Conservation (phyloP, 2,888 invertebrate genomes). For the Ptychoptera contaminata region DNA sequence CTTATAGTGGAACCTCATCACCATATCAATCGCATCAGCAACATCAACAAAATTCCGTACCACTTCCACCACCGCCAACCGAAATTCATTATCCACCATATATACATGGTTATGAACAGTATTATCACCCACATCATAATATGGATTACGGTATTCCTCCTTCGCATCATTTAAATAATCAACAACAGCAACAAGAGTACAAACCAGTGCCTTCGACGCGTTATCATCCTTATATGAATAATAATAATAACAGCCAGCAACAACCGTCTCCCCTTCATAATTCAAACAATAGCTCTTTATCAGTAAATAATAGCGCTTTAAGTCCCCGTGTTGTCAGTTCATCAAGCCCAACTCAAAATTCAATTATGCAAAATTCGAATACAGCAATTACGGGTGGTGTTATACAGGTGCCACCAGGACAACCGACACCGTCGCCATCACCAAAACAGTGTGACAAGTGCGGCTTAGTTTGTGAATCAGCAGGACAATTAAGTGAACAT, state of each 20-base stretch:
- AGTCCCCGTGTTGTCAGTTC: slow-evolving; percentile 31
- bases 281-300: slow-evolving; percentile 9
- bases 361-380: slow-evolving; percentile 19
- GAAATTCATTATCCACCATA: slow-evolving; percentile 21
- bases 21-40: slow-evolving; percentile 43
- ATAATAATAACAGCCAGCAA: slow-evolving; percentile 6
- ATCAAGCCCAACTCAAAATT: slow-evolving; percentile 27
- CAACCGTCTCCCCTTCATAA: slow-evolving; percentile 6
- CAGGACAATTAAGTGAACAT: slow-evolving; percentile 58
- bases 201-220: slow-evolving; percentile 15
- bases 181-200: slow-evolving; percentile 14
- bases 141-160: slow-evolving; percentile 14
- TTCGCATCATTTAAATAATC: slow-evolving; percentile 10
- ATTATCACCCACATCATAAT: slow-evolving; percentile 19
- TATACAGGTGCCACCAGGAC: slow-evolving; percentile 26
- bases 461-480: slow-evolving; percentile 62
- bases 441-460: slow-evolving; percentile 73
- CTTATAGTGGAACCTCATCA: slow-evolving; percentile 49
- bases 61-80: slow-evolving; percentile 7
- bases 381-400: slow-evolving; percentile 13
- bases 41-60: slow-evolving; percentile 22
- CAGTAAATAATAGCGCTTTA: slow-evolving; percentile 19
- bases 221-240: slow-evolving; percentile 13
- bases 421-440: slow-evolving; percentile 54
- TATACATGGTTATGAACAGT: slow-evolving; percentile 27